These are phyloP conservation scores for Erynnis tages DNA, from an alignment of 2,888 invertebrate species.

Conservation along the genomic window DNA sequence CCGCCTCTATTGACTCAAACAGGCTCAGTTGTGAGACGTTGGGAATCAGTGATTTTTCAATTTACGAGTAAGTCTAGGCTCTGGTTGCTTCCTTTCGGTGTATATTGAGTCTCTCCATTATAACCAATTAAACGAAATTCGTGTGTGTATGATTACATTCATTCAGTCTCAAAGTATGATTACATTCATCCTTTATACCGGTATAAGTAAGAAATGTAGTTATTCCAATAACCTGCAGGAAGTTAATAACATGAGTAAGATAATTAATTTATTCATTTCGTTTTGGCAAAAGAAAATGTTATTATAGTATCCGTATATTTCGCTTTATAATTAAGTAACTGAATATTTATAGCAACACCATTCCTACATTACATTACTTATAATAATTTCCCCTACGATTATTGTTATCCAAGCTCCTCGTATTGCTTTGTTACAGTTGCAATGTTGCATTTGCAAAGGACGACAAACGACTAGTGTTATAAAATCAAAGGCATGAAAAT, in stretches of 20 bases:
- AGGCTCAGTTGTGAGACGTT: slow-evolving; percentile 51
- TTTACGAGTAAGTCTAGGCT: slow-evolving; percentile 38
- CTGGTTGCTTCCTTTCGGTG: not conserved
- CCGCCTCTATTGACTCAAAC: slow-evolving; percentile 54
- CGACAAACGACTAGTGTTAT: too few relatives aligned
- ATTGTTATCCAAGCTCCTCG: not conserved
- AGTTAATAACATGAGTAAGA: slow-evolving; percentile 11
- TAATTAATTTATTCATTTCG: slow-evolving; percentile 10
- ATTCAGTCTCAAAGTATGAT: too few relatives aligned
- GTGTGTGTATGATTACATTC: too few relatives aligned
- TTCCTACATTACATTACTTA: slow-evolving; percentile 1
- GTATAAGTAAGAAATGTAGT: slow-evolving; percentile 15
- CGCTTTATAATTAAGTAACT: slow-evolving; percentile 1
- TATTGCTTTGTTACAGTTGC: not conserved
- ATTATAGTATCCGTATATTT: slow-evolving; percentile 4
- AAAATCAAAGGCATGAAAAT: too few relatives aligned
- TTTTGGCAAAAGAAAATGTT: slow-evolving; percentile 12
- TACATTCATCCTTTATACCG: too few relatives aligned
- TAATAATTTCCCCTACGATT: not conserved
- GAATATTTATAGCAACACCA: not conserved
- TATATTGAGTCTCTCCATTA: not conserved
- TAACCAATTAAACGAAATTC: too few relatives aligned
- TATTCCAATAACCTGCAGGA: slow-evolving; percentile 6
- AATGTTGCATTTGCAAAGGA: too few relatives aligned
- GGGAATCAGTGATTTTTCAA: slow-evolving; percentile 37